Evolutionary conservation across 2,113 vertebrate genomes (phyloP).

Genomic region (Platysternon megacephalum): DNA sequence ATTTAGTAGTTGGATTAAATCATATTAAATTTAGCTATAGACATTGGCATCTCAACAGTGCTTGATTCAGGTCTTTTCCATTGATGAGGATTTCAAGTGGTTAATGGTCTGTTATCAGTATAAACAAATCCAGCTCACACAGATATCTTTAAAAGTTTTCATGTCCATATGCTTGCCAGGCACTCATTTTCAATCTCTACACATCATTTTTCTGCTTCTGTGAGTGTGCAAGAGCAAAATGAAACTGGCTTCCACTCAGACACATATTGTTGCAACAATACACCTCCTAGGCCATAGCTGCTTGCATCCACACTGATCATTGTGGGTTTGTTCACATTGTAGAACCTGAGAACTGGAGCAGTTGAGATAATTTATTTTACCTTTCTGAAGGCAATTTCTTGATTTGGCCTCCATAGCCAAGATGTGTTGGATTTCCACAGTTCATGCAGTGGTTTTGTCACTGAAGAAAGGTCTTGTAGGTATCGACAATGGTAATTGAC

Average conservation of each 20-base stretch:
- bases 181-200: neutral
- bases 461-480: too few relatives aligned
- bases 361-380: too few relatives aligned
- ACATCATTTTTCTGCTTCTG: neutral
- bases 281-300: neutral
- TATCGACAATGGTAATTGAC: too few relatives aligned
- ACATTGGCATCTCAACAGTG: neutral
- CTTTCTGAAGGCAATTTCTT: too few relatives aligned
- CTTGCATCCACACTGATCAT: neutral
- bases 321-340: neutral
- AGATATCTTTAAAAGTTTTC: neutral
- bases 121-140: neutral
- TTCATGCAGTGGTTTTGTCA: too few relatives aligned
- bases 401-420: too few relatives aligned
- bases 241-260: neutral
- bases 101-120: neutral
- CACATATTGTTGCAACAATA: neutral
- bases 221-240: neutral
- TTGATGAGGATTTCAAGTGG: neutral
- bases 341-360: too few relatives aligned
- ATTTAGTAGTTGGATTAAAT: neutral
- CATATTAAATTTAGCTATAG: neutral
- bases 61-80: neutral
- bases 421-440: too few relatives aligned
- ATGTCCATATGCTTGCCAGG: neutral